Conservation (phyloP, 53 echinoderm and acorn worm species). For the Paracentrotus lividus region DNA sequence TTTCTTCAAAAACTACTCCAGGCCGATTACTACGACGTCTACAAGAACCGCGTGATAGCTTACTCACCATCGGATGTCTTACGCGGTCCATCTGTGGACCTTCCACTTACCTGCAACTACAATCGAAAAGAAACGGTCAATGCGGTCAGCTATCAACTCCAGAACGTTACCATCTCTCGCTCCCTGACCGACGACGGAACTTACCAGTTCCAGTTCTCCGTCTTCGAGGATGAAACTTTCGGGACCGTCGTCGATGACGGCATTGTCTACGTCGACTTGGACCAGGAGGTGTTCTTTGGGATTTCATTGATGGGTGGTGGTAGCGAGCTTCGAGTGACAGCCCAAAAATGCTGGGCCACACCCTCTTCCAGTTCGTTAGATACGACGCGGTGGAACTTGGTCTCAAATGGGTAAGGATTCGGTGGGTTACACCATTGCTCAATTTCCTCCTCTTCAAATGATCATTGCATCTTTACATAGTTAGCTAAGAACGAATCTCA, state of each 20-base stretch:
- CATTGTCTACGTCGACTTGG: slow-evolving; percentile 16
- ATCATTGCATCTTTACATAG: too few relatives aligned
- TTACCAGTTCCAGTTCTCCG: not conserved
- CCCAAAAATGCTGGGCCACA: slow-evolving; percentile 45
- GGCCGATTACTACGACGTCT: slow-evolving; percentile 26
- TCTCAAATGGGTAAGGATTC: not conserved
- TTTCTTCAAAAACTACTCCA: not conserved
- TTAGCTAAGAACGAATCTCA: too few relatives aligned
- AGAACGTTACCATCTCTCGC: slow-evolving; percentile 2
- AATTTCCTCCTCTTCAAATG: not conserved
- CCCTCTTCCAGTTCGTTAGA: not conserved
- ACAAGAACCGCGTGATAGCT: slow-evolving; percentile 29
- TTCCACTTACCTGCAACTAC: slow-evolving; percentile 37
- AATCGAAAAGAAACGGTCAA: not conserved
- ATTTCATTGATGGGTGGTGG: not conserved
- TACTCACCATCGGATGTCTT: not conserved
- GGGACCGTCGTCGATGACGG: not conserved
- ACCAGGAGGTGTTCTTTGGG: slow-evolving; percentile 28
- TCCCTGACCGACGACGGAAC: slow-evolving; percentile 33
- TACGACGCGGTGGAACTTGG: not conserved
- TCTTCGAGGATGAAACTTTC: slow-evolving; percentile 30
- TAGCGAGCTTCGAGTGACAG: not conserved
- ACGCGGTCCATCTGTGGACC: not conserved
- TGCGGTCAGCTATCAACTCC: slow-evolving; percentile 28
- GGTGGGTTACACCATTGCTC: not conserved